Evolutionary conservation across 2,888 invertebrate species (phyloP).

Genomic region (Drosophila paranaensis): DNA sequence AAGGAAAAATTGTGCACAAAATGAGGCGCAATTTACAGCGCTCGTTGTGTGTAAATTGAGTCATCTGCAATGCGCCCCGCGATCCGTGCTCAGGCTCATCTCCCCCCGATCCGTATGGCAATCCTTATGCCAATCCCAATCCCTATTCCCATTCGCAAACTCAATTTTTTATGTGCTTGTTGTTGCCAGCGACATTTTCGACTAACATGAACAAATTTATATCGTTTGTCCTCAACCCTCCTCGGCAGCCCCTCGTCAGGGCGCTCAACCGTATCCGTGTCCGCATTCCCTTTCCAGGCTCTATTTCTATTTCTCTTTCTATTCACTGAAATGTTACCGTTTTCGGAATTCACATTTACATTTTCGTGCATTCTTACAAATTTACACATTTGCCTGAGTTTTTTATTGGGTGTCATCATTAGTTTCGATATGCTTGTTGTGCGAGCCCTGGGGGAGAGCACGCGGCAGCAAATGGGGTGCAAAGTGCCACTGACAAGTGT

Average conservation of each 20-base stretch:
- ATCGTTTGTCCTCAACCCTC: slow-evolving; percentile 58
- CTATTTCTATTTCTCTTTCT: slow-evolving; percentile 19
- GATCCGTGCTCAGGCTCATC: slow-evolving; percentile 19
- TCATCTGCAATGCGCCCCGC: slow-evolving; percentile 73
- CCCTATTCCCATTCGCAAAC: slow-evolving; percentile 13
- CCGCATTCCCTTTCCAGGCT: slow-evolving; percentile 36
- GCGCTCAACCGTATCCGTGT: slow-evolving; percentile 52
- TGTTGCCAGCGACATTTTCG: slow-evolving; percentile 67
- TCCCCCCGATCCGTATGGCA: slow-evolving; percentile 21
- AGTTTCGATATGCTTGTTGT: slow-evolving; percentile 65
- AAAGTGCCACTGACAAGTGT: slow-evolving; percentile 59
- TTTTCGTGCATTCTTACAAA: slow-evolving; percentile 68
- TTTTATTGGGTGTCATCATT: slow-evolving; percentile 80
- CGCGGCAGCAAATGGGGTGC: slow-evolving; percentile 35
- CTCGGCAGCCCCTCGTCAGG: slow-evolving; percentile 35
- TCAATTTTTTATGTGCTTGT: slow-evolving; percentile 37
- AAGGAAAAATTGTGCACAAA: slow-evolving; percentile 74
- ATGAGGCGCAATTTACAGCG: slow-evolving; percentile 79
- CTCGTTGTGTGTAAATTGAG: slow-evolving; percentile 81
- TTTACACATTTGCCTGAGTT: slow-evolving; percentile 76
- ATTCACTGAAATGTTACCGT: slow-evolving; percentile 24
- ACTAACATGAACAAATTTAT: slow-evolving; percentile 69
- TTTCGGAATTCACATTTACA: slow-evolving; percentile 69
- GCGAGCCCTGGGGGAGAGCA: background rate
- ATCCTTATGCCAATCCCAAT: background rate